Evolutionary conservation across 2,113 vertebrate species (phyloP), one percentile per base, ranked within the genome.

Genomic region (Amblyopsis rosae): DNA sequence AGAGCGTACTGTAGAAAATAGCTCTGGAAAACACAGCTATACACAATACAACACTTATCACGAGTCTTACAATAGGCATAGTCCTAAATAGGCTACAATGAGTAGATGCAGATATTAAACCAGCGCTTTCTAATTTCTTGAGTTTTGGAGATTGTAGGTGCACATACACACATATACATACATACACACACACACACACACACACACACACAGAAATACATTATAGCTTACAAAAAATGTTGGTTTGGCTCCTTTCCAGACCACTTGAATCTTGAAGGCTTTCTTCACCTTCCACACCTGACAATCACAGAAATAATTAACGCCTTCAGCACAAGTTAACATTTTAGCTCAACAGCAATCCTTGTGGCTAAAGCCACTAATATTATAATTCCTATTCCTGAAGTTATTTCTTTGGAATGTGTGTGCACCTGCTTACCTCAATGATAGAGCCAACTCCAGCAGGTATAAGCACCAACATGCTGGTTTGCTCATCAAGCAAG

Each of bases 201-300:
- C 26, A 3, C 26, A 26, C 26, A 3, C 26, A 26, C 26, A 26
- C 26, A 2, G n/a, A n/a, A n/a, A n/a, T n/a, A n/a, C n/a, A n/a
- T n/a, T n/a, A 26, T 33, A 45, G 49, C 84, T 9, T 83, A 98
- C 98, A 94, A 95, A 88, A 73, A 98, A 87, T 60, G 67, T 74
- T 9, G 96, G 96, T 72, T 80, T 92, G 33, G 94, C 79, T 73
- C 94, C 93, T 73, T 92, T 93, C 95, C 96, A 99, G 3, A 79
- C 76, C 57, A 99, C 56, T 9, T 93, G 94, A 83, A 99, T 96
- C 86, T 99, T 99, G 75, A 99, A 90, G 6, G 96, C 96, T 76
- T 99, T 99, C 87, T 98, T 99, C 69, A 99, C 96, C 82, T 99
- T 99, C 98, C 98, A 99, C 13, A 98, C 93, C 97, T 98, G 74